phyloP scores from a whole-genome alignment of 2,888 invertebrate genomes.

The Dicyrtoma fusca region DNA sequence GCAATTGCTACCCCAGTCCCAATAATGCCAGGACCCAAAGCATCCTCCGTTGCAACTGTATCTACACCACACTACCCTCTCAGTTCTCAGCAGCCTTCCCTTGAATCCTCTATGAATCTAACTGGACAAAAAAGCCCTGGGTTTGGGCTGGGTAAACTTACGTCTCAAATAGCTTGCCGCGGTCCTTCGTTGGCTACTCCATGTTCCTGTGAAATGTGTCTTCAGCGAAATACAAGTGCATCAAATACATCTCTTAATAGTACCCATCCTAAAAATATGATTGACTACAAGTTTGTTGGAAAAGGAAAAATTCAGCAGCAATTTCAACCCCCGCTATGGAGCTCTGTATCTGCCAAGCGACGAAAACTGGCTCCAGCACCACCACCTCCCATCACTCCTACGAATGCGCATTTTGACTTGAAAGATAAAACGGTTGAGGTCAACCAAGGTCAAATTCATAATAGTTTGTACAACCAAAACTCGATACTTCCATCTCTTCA shows the following conservation, averaged over 20 bases:
- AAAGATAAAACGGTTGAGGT: too few species aligned
- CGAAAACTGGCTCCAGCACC: neutral
- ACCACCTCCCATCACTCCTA: neutral
- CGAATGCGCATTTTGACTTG: neutral
- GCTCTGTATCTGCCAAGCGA: neutral
- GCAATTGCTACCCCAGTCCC: neutral
- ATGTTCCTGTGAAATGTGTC: slow-evolving; percentile 14
- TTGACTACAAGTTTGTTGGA: neutral
- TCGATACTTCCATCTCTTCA: neutral
- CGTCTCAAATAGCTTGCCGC: neutral
- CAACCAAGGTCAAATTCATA: too few species aligned
- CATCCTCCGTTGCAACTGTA: too few species aligned
- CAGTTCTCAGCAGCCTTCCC: neutral
- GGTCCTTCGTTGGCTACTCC: neutral
- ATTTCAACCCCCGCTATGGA: slow-evolving; percentile 2
- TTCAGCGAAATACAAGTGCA: neutral
- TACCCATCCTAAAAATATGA: neutral
- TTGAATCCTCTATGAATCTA: neutral
- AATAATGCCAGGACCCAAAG: neutral
- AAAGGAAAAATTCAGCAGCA: slow-evolving; percentile 27
- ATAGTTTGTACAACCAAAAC: too few species aligned
- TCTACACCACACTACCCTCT: neutral
- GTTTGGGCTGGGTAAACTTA: too few species aligned
- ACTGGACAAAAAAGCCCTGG: too few species aligned
- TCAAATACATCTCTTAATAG: neutral